Conservation (phyloP, 2,888 invertebrate species). For the Acanthoscelides obtectus region DNA sequence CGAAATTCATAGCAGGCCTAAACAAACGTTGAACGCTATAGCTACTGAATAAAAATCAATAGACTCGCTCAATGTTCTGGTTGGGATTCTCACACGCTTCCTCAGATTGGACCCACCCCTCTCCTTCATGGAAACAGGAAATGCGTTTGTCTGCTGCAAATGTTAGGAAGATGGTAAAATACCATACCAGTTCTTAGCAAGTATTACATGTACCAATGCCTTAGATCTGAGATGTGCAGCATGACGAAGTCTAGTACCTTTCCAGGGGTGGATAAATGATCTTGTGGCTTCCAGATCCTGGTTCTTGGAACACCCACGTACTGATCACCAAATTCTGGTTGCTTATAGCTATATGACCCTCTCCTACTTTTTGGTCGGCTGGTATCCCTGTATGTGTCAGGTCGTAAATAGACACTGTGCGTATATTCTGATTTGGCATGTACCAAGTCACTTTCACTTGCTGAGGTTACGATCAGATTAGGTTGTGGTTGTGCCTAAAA, state of each 20-base stretch:
- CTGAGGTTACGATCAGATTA: slow-evolving; percentile 6
- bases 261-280: slow-evolving; percentile 33
- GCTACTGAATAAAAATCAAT: no score
- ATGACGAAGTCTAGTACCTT: slow-evolving; percentile 28
- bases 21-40: no score
- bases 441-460: not conserved
- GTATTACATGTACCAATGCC: no score
- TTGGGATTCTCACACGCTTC: no score
- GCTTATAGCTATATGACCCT: slow-evolving; percentile 25
- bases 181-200: no score
- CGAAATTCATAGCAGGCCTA: no score
- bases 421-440: slow-evolving; percentile 44
- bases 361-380: slow-evolving; percentile 24
- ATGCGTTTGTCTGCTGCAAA: no score
- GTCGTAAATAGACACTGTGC: slow-evolving; percentile 39
- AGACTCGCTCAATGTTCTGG: no score
- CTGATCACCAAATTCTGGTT: slow-evolving; percentile 35
- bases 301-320: slow-evolving; percentile 47
- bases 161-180: no score
- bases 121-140: no score
- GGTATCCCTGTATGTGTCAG: slow-evolving; percentile 21
- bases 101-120: no score
- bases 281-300: slow-evolving; percentile 44
- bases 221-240: not conserved
- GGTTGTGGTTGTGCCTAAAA: slow-evolving; percentile 9